Evolutionary conservation across 2,888 invertebrate species (phyloP), one percentile per base, ranked within the genome.

Genomic region (Trisateles emortualis): DNA sequence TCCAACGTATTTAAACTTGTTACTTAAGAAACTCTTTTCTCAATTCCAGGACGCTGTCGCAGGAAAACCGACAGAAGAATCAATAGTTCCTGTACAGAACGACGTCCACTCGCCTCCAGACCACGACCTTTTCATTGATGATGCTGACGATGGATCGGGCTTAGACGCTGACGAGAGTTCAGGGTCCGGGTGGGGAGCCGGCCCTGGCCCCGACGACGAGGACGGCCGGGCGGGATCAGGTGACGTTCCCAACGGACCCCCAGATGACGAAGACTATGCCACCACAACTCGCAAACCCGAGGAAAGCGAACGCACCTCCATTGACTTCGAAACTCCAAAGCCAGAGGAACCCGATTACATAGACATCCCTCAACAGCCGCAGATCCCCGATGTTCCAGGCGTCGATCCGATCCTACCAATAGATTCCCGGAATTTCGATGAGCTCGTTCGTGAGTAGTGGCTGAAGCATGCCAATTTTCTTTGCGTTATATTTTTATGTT

Each of bases 101-200:
- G 89, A 91, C 79, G 93, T 90, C 67, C 89, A 90, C 52, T 83
- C 90, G 43, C 81, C 87, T 52, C 76, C 85, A 45, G 91, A 92
- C 75, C 94, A 93, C 81, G 96, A 96, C 81, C 94, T 96, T 74
- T 96, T 96, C 90, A 94, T 96, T 83, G 96, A 96, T 90, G 96
- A 96, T 88, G 63, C 75, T 46, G 79, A 79, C 61, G 96, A 96
- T 78, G 94, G 94, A 76, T 94, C 95, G 77, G 96, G 96, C 83
- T 94, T 96, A 93, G 95, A 94, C 83, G 85, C 95, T 87, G 96
- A 97, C 90, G 97, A 97, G 93, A 96, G 96, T 81, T 97, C 97
- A 81, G 97, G 97, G 76, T 97, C 97, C 84, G 97, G 97, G 66
- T 95, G 95, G 92, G 97, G 92, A 66, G 86, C 91, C 56, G 92